Evolutionary conservation across 2,797 vertebrate species (phyloP), one percentile per base, ranked within the genome.

Genomic region (Semotilus atromaculatus): DNA sequence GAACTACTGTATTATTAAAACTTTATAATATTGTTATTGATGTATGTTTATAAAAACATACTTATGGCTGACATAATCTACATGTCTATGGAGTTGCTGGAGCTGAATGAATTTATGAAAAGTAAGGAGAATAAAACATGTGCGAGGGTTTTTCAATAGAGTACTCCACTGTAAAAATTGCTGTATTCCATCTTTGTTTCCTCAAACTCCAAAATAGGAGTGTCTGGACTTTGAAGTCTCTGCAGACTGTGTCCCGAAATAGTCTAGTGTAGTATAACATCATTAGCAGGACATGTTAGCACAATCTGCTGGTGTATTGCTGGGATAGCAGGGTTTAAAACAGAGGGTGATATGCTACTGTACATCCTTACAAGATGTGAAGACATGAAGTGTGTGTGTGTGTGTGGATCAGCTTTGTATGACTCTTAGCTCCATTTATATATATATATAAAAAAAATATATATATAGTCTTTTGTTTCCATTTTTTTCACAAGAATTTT

Each of bases 231-330:
- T 64, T 36, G 13, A 82, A 74, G 29, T 66, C 40, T 64, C 43
- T 51, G 29, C 40, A 36, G 58, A 58, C 45, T 55, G 73, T 43
- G 31, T 31, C 34, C 64, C 29, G 0, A 83, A 43, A 76, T 21
- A 53, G 26, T 36, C 18, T 29, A 81, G 51, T 74, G 29, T 31
- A 64, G 29, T 66, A 26, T 64, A 67, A 43, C 43, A 66, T 38
- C 58, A 66, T 75, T 64, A 83, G 31, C 45, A 31, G 43, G 36
- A 45, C n/a, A 74, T 34, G 73, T 68, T 83, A 55, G 82, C 82
- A 58, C 82, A 31, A 40, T 68, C 73, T 68, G 43, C 82, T 83
- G 73, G 82, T 77, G 60, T 68, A 21, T 55, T 76, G 34, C 62
- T 76, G 62, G 72, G 18, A 80, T 68, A 82, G 55, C 67, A 72